These are phyloP conservation scores for Ptiloglossa arizonensis DNA, from an alignment of 1,140 invertebrate genomes.

Conservation along the genomic window DNA sequence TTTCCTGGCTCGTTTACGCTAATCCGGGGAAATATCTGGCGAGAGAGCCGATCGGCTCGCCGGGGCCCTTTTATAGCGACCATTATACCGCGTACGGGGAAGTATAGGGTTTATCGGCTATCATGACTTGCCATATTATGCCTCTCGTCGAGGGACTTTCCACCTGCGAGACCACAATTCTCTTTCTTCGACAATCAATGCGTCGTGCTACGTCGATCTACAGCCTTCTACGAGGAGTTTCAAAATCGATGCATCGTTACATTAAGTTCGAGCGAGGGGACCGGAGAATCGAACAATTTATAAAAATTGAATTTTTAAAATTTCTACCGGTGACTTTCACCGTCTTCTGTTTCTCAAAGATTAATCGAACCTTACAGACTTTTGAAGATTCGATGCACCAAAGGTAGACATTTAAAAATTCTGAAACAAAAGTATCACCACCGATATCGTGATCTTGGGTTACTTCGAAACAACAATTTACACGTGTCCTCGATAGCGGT, in stretches of 20 bases:
- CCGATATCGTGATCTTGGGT: too few species aligned
- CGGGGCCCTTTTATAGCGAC: slow-evolving; percentile 31
- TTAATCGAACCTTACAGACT: too few species aligned
- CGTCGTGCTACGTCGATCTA: slow-evolving; percentile 21
- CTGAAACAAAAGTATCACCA: too few species aligned
- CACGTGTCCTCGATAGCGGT: background rate
- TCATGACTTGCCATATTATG: slow-evolving; percentile 60
- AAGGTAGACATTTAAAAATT: too few species aligned
- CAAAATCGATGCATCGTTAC: background rate
- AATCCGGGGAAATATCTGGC: background rate
- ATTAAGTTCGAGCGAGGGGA: too few species aligned
- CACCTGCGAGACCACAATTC: slow-evolving; percentile 54
- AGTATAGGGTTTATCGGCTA: slow-evolving; percentile 59
- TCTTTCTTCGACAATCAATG: slow-evolving; percentile 35
- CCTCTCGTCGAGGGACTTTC: slow-evolving; percentile 40
- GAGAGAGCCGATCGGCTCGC: slow-evolving; percentile 18
- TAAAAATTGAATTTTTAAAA: too few species aligned
- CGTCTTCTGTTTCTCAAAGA: too few species aligned
- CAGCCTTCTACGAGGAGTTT: background rate
- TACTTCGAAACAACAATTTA: too few species aligned
- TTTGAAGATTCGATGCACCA: too few species aligned
- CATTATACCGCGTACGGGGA: slow-evolving; percentile 50
- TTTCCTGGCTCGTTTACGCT: background rate
- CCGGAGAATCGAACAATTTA: too few species aligned
- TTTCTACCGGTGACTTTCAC: too few species aligned